Evolutionary conservation across 2,888 invertebrate species (phyloP), one percentile per base, ranked within the genome.

Genomic region (Gnatocerus cornutus): DNA sequence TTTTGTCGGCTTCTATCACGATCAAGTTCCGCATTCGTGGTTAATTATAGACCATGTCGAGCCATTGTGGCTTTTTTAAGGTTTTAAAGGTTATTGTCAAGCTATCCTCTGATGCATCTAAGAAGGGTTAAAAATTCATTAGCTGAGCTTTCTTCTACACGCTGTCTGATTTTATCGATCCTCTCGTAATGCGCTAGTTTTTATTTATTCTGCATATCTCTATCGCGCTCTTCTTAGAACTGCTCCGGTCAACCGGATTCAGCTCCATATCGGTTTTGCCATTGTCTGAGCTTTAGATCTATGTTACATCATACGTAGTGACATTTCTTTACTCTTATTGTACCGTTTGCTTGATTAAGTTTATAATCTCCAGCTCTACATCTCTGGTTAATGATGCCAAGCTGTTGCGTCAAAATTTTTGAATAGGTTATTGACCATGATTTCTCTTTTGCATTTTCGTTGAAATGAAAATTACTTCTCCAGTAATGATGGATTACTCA

Each of bases 1-100:
- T 58, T 58, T 58, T 58, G 39, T 27, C 16, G 39, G 55, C 37
- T 55, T 55, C 30, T 12, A 30, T 52, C 30, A 29, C 9, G 21
- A 30, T 46, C 3, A 46, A 9, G 46, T 59, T 59, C 59, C 59
- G 59, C 59, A 59, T 59, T 59, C 59, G 37, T 59, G 33, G 59
- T 45, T 59, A 59, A 59, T 59, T 59, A 59, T 14, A 58, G 41
- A 58, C 58, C 45, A 43, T 48, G 33, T 45, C 37, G 46, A 58
- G 58, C 29, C 43, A 56, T 56, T 56, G 56, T 56, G 16, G 41
- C 12, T 58, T 55, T 58, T 58, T 45, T 58, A 41, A 10, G 12
- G 12, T 45, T 58, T 58, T 27, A 58, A 27, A 45, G 27, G 43
- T 58, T 45, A 58, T 58, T 43, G 58, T 33, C 55, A 41, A 55